These are phyloP conservation scores for Monopterus albus DNA, from an alignment of 2,113 vertebrate genomes.

Conservation along the genomic window DNA sequence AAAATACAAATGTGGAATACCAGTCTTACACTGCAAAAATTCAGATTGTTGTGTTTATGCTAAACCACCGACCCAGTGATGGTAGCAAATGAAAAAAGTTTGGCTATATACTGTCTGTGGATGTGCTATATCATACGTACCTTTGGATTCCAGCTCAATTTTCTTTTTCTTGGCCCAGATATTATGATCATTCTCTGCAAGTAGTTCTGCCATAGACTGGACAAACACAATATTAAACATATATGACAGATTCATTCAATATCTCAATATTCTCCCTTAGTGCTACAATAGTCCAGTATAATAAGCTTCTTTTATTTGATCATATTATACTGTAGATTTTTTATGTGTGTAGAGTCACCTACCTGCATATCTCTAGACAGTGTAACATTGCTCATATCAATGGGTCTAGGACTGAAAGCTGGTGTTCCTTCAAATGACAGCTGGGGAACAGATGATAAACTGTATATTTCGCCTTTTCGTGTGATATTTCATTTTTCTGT, in stretches of 20 bases:
- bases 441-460: conserved; percentile 67
- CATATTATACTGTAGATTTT: neutral
- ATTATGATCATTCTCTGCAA: conserved; percentile 98
- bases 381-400: conserved; percentile 97
- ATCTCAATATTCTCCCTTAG: no score
- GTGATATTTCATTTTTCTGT: neutral
- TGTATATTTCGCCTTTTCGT: neutral
- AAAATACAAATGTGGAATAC: neutral
- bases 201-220: conserved; percentile 96
- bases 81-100: neutral
- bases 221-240: conserved; percentile 29
- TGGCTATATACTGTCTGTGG: neutral
- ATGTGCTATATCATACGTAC: conserved; percentile 70
- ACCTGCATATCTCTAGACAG: conserved; percentile 94
- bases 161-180: conserved; percentile 98
- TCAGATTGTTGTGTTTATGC: neutral
- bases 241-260: no score
- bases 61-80: no score
- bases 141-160: conserved; percentile 94
- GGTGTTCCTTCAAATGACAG: conserved; percentile 90
- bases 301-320: neutral
- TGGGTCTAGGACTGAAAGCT: conserved; percentile 91
- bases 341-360: conserved; percentile 57
- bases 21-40: neutral
- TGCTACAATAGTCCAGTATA: no score